Evolutionary conservation across 1,140 invertebrate species (phyloP), one percentile per base, ranked within the genome.

Genomic region (Macrotrachela quadricornifera): DNA sequence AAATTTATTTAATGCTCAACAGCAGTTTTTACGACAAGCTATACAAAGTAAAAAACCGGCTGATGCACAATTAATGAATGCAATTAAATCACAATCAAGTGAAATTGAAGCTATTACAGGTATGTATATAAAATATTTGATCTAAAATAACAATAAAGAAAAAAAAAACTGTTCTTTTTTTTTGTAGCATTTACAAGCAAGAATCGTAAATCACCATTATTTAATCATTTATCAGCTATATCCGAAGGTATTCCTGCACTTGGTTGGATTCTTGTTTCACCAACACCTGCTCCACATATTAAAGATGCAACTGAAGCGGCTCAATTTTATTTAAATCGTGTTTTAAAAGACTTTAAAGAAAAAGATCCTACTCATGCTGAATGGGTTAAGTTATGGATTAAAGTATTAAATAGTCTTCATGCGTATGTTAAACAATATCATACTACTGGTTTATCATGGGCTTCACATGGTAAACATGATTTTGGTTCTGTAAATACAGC

Each of bases 281-380:
- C 84, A 15, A 80, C 85, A 1, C 87, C 88, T 10, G 80, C 77
- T 9, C 87, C 87, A 0, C 85, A 80, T 64, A 77, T 97, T 1
- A 95, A 96, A 71, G 91, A 97, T 69, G 92, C 95, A 86, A 82
- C 83, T 59, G 90, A 97, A 69, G 84, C 90, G 38, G 85, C 87
- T 10, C 85, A 90, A 70, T 96, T 95, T 73, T 96, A 92, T 68
- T 85, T 85, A 17, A 96, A 97, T 73, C 78, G 90, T 58, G 87
- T 97, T 14, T 73, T 96, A 14, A 95, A 92, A 68, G 91, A 95
- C 46, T 91, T 82, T 80, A 96, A 92, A 67, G 86, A 91, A 68
- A 88, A 87, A 76, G 71, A 77, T 60, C 61, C 71, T 54, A 66
- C 70, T 46, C 90, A 96, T 62, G 82, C 83, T 37, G 84, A 94